Conservation (phyloP, 2,113 vertebrate genomes). For the Cyanoderma ruficeps region DNA sequence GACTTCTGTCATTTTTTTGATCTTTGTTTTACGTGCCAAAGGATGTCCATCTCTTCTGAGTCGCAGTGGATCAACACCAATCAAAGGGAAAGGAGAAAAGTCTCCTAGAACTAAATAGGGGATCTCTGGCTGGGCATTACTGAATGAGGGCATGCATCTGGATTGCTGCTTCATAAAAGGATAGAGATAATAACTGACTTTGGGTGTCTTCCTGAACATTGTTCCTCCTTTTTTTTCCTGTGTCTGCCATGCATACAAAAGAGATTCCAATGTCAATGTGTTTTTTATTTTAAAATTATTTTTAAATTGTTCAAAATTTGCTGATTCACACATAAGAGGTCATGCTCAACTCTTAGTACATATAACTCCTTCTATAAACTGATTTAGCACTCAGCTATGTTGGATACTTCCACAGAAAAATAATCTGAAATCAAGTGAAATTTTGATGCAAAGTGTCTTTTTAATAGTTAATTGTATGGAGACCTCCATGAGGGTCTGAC, state of each 20-base stretch:
- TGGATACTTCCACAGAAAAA: background rate
- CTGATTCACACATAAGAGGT: slow-evolving; percentile 40
- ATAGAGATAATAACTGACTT: background rate
- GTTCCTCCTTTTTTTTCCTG: background rate
- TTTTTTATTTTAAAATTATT: slow-evolving; percentile 26
- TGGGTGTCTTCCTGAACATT: background rate
- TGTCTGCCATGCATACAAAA: background rate
- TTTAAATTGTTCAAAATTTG: background rate
- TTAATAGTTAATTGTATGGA: background rate
- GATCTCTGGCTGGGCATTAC: background rate
- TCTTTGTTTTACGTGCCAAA: background rate
- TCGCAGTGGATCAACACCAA: background rate
- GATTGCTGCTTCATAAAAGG: background rate
- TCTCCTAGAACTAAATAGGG: background rate
- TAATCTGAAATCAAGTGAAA: background rate
- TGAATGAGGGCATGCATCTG: background rate
- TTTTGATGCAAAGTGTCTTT: background rate
- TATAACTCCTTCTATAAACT: background rate
- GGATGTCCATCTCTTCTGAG: background rate
- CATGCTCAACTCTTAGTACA: background rate
- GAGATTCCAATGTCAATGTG: background rate
- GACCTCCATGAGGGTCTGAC: background rate
- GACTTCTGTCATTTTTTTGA: background rate
- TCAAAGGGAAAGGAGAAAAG: background rate
- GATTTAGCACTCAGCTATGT: background rate